Evolutionary conservation across 1,140 invertebrate genomes (phyloP).

Genomic region (Rhyacophila brunnea): DNA sequence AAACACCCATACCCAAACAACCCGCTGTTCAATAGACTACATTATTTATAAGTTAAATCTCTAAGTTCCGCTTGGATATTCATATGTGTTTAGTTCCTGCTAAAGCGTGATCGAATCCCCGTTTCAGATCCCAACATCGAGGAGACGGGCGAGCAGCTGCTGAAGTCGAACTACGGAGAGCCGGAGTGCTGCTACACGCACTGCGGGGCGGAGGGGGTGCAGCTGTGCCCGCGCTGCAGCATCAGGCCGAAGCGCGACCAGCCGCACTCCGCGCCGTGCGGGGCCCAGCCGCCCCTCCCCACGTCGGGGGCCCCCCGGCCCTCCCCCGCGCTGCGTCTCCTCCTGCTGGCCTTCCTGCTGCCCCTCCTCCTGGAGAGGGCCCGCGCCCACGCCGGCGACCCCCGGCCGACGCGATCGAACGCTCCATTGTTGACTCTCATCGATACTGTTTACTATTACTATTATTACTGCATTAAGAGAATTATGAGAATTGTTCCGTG

Average conservation of each 20-base stretch:
- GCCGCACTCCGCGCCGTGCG: slow-evolving; percentile 19
- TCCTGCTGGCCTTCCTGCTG: slow-evolving; percentile 12
- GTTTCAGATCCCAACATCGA: slow-evolving; percentile 63
- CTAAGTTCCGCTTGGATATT: too few species aligned
- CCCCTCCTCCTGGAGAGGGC: slow-evolving; percentile 1
- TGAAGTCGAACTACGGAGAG: slow-evolving; percentile 54
- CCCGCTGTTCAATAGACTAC: too few species aligned
- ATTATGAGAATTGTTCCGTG: slow-evolving; percentile 32
- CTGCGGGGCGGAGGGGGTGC: slow-evolving; percentile 47
- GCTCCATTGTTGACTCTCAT: slow-evolving; percentile 12
- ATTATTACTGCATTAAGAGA: slow-evolving; percentile 17
- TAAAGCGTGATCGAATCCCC: neutral
- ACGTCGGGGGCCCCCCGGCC: slow-evolving; percentile 6
- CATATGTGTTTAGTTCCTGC: neutral
- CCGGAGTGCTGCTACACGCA: slow-evolving; percentile 59
- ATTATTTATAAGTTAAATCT: too few species aligned
- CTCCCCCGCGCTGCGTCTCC: neutral
- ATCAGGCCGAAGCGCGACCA: slow-evolving; percentile 11
- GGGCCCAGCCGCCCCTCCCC: neutral
- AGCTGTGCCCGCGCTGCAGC: slow-evolving; percentile 28
- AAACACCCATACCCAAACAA: too few species aligned
- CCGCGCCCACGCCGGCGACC: neutral
- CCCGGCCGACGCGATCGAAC: slow-evolving; percentile 4
- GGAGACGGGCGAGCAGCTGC: slow-evolving; percentile 57
- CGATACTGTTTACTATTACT: slow-evolving; percentile 25